A percentile compares a stretch with the other conserved stretches of the same genome.
Evolutionary conservation across 2,888 invertebrate genomes (phyloP).

Genomic region (Dryadula phaetusa): DNA sequence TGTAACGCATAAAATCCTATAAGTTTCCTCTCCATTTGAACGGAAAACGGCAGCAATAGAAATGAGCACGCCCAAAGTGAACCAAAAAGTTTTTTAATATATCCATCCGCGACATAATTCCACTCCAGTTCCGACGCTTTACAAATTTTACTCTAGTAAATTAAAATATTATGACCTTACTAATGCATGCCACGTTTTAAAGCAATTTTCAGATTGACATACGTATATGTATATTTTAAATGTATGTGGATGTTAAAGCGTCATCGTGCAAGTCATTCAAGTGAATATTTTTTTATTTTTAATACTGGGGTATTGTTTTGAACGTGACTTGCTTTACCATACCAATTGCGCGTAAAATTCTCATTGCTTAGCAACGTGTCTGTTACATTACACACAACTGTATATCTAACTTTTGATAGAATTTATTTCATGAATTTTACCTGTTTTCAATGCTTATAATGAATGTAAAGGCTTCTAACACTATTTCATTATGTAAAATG

Average conservation of each 20-base stretch:
- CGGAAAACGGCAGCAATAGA: constrained; percentile 50
- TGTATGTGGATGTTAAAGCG: constrained; percentile 2
- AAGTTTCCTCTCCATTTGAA: constrained; percentile 52
- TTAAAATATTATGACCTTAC: constrained; percentile 28
- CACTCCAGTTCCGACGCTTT: constrained; percentile 48
- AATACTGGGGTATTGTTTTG: not conserved
- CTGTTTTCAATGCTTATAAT: no score
- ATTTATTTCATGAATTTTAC: not conserved
- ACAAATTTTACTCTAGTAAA: constrained; percentile 41
- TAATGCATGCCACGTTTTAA: constrained; percentile 21
- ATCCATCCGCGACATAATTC: constrained; percentile 53
- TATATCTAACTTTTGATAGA: not conserved
- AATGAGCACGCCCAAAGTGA: constrained; percentile 48
- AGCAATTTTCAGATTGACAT: constrained; percentile 17
- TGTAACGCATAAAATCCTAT: constrained; percentile 20
- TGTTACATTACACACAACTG: not conserved
- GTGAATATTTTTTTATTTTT: not conserved
- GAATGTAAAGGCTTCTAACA: no score
- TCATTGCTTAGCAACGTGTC: not conserved
- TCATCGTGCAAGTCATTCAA: not conserved
- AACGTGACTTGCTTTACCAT: no score
- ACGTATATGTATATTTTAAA: not conserved
- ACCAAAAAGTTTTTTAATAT: constrained; percentile 57
- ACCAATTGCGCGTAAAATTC: no score
- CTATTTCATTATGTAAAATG: no score